Conservation (phyloP, 2,113 vertebrate species). For the Dicrurus megarhynchus region DNA sequence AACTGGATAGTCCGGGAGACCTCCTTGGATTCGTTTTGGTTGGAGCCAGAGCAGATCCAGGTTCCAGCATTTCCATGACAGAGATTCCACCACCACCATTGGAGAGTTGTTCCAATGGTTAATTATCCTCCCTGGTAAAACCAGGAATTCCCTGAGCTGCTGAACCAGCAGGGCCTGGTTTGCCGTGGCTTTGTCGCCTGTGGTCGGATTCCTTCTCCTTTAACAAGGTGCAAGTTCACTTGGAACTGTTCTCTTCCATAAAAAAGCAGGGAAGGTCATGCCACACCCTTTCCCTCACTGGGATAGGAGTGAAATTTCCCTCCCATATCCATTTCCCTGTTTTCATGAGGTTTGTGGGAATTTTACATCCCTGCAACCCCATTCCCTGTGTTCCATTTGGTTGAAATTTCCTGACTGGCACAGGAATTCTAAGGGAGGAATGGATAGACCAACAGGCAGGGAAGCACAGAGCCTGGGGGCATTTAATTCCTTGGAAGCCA, state of each 20-base stretch:
- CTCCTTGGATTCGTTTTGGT: not conserved
- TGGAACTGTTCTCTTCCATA: not conserved
- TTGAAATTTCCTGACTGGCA: not conserved
- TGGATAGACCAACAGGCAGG: fast-evolving
- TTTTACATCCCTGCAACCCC: not conserved
- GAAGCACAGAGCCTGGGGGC: not conserved
- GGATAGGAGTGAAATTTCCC: not conserved
- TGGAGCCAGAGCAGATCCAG: not conserved
- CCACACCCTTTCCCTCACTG: not conserved
- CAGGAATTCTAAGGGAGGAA: not conserved
- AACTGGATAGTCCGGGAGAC: not conserved
- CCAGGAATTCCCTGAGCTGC: not conserved
- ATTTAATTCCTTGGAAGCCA: not conserved
- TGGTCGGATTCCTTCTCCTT: not conserved
- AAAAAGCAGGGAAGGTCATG: fast-evolving
- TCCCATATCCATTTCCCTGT: not conserved
- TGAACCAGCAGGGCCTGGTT: not conserved
- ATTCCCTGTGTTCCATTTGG: not conserved
- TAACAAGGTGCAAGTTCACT: not conserved
- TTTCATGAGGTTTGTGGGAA: not conserved
- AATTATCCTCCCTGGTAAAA: not conserved
- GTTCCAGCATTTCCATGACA: not conserved
- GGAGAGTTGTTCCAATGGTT: fast-evolving
- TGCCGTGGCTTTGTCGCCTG: not conserved
- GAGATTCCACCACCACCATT: not conserved